A percentile compares a stretch with the other conserved stretches of the same genome.
Conservation (phyloP, 2,888 invertebrate genomes). For the Drosophila stalkeri region DNA sequence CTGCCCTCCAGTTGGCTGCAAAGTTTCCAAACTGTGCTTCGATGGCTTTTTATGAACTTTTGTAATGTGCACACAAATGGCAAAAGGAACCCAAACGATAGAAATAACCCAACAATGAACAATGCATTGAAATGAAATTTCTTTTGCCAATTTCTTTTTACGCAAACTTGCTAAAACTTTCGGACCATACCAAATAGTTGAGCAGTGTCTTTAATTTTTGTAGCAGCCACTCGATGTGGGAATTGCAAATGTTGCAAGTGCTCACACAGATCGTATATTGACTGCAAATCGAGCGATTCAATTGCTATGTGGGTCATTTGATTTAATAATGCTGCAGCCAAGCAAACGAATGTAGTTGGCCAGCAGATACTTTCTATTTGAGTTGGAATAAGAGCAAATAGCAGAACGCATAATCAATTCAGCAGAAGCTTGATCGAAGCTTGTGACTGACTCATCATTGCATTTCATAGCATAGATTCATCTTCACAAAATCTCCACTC, state of each 20-base stretch:
- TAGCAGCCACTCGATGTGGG: constrained; percentile 29
- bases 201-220: constrained; percentile 39
- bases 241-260: constrained; percentile 58
- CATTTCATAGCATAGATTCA: not conserved
- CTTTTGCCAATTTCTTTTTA: constrained; percentile 55
- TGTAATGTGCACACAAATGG: constrained; percentile 38
- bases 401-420: not conserved
- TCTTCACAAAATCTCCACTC: not conserved
- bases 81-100: constrained; percentile 18
- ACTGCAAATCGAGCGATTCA: constrained; percentile 70
- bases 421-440: not conserved
- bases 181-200: constrained; percentile 34
- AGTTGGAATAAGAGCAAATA: not conserved
- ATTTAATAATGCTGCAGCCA: constrained; percentile 63
- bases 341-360: not conserved
- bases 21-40: constrained; percentile 55
- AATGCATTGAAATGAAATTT: constrained; percentile 58
- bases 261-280: constrained; percentile 29
- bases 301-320: constrained; percentile 72
- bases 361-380: not conserved
- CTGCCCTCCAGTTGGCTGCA: constrained; percentile 12
- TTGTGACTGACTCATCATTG: not conserved
- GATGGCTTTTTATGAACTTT: constrained; percentile 73
- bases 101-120: constrained; percentile 53
- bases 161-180: constrained; percentile 40